Conservation (phyloP, 2,113 vertebrate species). For the Nanorana parkeri region DNA sequence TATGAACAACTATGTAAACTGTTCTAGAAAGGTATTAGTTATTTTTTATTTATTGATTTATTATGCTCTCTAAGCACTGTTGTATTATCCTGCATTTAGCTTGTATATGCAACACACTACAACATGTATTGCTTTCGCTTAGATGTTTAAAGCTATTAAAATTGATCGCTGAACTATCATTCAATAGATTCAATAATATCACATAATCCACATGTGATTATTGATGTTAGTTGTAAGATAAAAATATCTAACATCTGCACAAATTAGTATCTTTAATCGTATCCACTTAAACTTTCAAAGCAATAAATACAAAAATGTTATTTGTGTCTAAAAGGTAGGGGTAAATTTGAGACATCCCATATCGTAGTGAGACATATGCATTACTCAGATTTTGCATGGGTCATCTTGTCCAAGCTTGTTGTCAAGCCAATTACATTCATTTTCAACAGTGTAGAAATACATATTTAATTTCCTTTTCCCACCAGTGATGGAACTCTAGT, state of each 20-base stretch:
- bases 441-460: conserved; percentile 88
- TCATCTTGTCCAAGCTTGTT: conserved; percentile 86
- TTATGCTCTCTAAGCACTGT: no score
- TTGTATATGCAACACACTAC: no score
- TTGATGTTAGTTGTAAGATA: conserved; percentile 62
- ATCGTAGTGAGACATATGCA: conserved; percentile 72
- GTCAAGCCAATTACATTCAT: conserved; percentile 88
- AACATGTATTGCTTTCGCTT: no score
- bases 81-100: no score
- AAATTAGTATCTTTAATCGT: conserved; percentile 69
- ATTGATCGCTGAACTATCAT: no score
- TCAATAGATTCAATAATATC: background rate
- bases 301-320: conserved; percentile 53
- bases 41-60: no score
- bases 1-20: no score
- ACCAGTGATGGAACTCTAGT: conserved; percentile 88
- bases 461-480: conserved; percentile 91
- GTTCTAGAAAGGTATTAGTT: no score
- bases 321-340: conserved; percentile 64
- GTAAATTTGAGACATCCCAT: conserved; percentile 67
- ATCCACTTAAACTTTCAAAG: conserved; percentile 69
- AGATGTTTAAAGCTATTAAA: no score
- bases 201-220: conserved; percentile 37
- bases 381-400: conserved; percentile 82
- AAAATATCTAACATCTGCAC: conserved; percentile 62